Evolutionary conservation across 2,113 vertebrate genomes (phyloP), one percentile per base, ranked within the genome.

Genomic region (Rostratula benghalensis): DNA sequence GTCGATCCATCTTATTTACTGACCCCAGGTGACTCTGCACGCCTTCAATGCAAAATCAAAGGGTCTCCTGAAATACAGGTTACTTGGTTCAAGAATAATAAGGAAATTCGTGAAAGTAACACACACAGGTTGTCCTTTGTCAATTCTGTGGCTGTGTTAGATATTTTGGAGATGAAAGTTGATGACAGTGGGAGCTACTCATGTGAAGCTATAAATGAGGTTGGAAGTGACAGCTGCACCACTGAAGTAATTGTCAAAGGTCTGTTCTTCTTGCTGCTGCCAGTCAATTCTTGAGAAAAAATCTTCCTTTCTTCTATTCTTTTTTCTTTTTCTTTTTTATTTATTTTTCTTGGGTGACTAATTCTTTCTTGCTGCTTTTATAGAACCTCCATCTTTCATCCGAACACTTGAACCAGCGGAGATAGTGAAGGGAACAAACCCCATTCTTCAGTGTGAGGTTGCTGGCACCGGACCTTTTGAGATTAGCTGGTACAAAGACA

Each of bases 71-170:
- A 99, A 92, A 99, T 99, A 48, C 98, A 98, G 76, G 98, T 99
- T 76, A 99, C 98, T 91, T 99, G 99, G 99, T 99, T 99, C 98
- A 99, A 99, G 97, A 99, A 99, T 87, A 99, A 99, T 95, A 99
- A 98, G 96, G 99, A 99, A 94, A 98, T 99, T 46, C 97, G 87
- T 93, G 98, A 99, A 95, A 99, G 98, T 89, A 99, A 99, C 48
- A 99, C 97, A n/a, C 94, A 99, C 85, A 98, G 97, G 95, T 98
- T 99, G 85, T 98, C 98, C 74, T 99, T 99, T 92, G 98, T 98
- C 94, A 97, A 98, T 93, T 98, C 97, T 51, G 98, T 98, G 95
- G 98, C 99, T 53, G 93, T 98, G 33, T 97, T 99, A 87, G 99
- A 99, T 92, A 98, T 99, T 61, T 94, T 94, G 54, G 97, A 99